These are phyloP conservation scores for Netelia melanura DNA, from an alignment of 2,888 invertebrate species.

Conservation along the genomic window DNA sequence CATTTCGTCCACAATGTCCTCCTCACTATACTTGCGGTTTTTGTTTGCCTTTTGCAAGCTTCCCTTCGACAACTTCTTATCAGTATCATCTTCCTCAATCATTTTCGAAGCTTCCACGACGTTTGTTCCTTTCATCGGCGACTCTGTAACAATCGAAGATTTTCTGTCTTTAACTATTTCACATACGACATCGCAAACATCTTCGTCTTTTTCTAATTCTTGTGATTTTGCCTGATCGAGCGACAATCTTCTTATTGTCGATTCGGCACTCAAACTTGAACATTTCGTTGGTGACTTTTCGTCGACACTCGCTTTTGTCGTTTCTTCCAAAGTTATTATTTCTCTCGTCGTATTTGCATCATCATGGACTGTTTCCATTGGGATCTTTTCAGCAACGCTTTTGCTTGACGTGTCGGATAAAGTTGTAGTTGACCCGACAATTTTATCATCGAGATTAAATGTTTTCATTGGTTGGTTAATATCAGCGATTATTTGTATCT, in stretches of 20 bases:
- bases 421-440: not conserved
- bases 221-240: not conserved
- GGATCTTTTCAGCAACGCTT: not conserved
- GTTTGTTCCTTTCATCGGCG: slow-evolving; percentile 43
- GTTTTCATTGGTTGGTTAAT: slow-evolving; percentile 44
- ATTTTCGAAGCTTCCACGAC: slow-evolving; percentile 13
- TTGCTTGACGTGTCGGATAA: not conserved
- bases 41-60: not conserved
- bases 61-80: not conserved
- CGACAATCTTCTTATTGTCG: slow-evolving; percentile 17
- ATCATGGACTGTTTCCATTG: not conserved
- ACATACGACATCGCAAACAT: slow-evolving; percentile 14
- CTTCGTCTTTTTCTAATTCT: slow-evolving; percentile 35
- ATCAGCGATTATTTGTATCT: slow-evolving; percentile 49
- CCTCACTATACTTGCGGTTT: slow-evolving; percentile 7
- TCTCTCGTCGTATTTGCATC: slow-evolving; percentile 17
- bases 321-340: slow-evolving; percentile 7
- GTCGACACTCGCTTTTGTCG: not conserved
- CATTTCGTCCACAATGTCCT: slow-evolving; percentile 8
- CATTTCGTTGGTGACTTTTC: slow-evolving; percentile 6
- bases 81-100: slow-evolving; percentile 18
- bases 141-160: slow-evolving; percentile 74
- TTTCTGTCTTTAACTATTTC: slow-evolving; percentile 69
- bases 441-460: not conserved
- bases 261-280: not conserved